Evolutionary conservation across 2,888 invertebrate genomes (phyloP).

Genomic region (Spisula subtruncata): DNA sequence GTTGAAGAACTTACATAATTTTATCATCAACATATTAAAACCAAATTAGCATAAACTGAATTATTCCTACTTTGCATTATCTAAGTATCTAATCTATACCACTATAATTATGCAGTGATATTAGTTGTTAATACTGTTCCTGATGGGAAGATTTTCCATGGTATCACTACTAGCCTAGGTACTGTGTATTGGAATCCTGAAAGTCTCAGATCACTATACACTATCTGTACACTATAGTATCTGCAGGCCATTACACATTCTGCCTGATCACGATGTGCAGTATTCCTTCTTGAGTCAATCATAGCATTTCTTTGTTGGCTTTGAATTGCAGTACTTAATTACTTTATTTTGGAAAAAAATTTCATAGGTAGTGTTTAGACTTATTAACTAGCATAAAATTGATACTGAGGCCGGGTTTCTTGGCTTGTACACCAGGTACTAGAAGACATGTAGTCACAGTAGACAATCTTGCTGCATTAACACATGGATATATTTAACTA

Average conservation of each 20-base stretch:
- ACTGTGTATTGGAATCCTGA: constrained; percentile 5
- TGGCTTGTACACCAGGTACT: background rate
- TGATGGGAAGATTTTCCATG: no score
- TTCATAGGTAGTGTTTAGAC: background rate
- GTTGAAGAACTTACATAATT: no score
- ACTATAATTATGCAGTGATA: no score
- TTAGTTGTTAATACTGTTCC: no score
- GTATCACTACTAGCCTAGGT: no score
- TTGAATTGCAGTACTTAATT: background rate
- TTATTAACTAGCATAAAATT: background rate
- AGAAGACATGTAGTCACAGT: background rate
- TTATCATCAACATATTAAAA: no score
- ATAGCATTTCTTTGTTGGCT: background rate
- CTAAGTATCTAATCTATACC: no score
- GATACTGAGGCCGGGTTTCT: background rate
- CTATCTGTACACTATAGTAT: background rate
- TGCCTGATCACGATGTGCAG: background rate
- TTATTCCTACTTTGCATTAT: no score
- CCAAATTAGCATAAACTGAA: no score
- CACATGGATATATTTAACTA: background rate
- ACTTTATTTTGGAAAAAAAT: background rate
- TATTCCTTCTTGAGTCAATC: background rate
- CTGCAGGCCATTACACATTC: background rate
- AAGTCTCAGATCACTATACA: no score
- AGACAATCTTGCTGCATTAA: background rate